Conservation (phyloP, 2,797 vertebrate genomes). For the Orestias chungarensis region DNA sequence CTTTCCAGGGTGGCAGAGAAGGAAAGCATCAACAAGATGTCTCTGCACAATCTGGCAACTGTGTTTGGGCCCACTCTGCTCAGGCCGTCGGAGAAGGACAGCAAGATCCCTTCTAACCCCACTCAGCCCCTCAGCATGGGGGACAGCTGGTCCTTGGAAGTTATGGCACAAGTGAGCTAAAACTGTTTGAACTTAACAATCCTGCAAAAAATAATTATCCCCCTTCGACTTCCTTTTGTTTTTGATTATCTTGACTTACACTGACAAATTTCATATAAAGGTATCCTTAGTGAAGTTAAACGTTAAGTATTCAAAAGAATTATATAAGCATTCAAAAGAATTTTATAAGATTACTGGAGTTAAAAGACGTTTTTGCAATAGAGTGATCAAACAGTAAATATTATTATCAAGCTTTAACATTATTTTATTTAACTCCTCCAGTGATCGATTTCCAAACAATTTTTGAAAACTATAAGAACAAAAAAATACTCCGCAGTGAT, state of each 20-base stretch:
- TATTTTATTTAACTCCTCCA: no score
- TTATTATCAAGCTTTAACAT: no score
- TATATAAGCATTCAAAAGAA: no score
- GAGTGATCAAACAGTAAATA: no score
- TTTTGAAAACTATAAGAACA: background rate
- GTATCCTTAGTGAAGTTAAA: no score
- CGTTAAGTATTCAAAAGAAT: no score
- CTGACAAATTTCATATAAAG: background rate
- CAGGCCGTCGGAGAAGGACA: conserved; percentile 95
- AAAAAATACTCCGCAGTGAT: background rate
- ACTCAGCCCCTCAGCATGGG: conserved; percentile 96
- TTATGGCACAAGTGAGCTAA: conserved; percentile 93
- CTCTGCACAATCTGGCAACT: conserved; percentile 96
- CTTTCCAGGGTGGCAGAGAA: conserved; percentile 90
- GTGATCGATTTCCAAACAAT: background rate
- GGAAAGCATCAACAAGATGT: conserved; percentile 97
- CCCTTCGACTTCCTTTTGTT: background rate
- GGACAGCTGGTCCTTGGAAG: conserved; percentile 98
- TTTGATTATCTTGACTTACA: background rate
- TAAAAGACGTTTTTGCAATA: no score
- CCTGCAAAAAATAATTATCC: background rate
- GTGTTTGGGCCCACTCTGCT: conserved; percentile 97
- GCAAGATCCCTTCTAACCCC: conserved; percentile 92
- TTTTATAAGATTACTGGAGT: no score
- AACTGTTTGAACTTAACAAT: background rate